A percentile compares a stretch with the other conserved stretches of the same genome.
Evolutionary conservation across 2,888 invertebrate species (phyloP).

Genomic region (Amphipoea lucens): DNA sequence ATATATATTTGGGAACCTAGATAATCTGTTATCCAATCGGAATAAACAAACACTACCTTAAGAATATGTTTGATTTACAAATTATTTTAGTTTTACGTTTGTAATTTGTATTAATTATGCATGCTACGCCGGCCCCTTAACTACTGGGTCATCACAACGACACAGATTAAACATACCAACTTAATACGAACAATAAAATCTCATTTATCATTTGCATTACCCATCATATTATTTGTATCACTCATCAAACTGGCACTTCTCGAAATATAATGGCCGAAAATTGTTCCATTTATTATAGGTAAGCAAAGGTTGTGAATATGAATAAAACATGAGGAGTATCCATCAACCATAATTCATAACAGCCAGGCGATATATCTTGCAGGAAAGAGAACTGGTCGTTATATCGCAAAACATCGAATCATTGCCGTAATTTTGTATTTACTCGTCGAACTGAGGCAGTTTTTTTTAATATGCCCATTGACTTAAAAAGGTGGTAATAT

Average conservation of each 20-base stretch:
- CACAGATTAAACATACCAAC: not conserved
- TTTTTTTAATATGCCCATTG: constrained; percentile 61
- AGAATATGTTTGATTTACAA: no score
- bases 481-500: constrained; percentile 65
- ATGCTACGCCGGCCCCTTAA: no score
- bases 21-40: no score
- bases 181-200: not conserved
- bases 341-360: constrained; percentile 59
- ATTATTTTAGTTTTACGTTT: no score
- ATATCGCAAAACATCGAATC: constrained; percentile 46
- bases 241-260: constrained; percentile 44
- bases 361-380: constrained; percentile 34
- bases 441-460: constrained; percentile 33
- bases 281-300: constrained; percentile 45
- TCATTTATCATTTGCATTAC: not conserved
- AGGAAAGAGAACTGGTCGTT: constrained; percentile 52
- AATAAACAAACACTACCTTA: no score
- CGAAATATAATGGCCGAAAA: constrained; percentile 53
- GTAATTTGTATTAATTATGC: no score
- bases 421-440: constrained; percentile 53
- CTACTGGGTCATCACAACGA: not conserved
- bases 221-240: constrained; percentile 38
- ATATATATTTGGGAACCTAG: no score
- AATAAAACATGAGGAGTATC: constrained; percentile 60
- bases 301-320: constrained; percentile 53